These are phyloP conservation scores for Helobdella robusta DNA, from an alignment of 2,888 invertebrate species.

Conservation along the genomic window DNA sequence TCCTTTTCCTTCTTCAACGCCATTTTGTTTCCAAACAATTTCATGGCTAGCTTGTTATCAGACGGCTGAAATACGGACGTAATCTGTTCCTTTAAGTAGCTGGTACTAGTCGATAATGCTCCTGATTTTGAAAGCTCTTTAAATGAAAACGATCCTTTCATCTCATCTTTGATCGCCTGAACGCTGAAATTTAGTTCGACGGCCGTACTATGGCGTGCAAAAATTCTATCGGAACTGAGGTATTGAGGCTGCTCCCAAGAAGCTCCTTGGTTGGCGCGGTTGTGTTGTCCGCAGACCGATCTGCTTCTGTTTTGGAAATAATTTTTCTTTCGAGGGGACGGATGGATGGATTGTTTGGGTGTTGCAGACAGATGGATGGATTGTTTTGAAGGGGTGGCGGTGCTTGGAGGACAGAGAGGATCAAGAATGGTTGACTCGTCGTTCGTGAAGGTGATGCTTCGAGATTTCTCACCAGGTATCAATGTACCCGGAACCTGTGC, in stretches of 20 bases:
- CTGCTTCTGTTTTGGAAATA: constrained; percentile 10
- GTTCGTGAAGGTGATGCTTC: constrained; percentile 22
- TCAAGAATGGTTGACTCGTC: background rate
- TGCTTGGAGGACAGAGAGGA: background rate
- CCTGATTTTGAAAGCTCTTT: constrained; percentile 19
- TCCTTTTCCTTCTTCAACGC: constrained; percentile 96
- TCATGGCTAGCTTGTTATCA: constrained; percentile 98
- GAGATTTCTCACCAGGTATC: constrained; percentile 1
- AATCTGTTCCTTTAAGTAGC: constrained; percentile 50
- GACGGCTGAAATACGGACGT: constrained; percentile 80
- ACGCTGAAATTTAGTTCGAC: too few relatives aligned
- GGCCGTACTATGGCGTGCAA: too few relatives aligned
- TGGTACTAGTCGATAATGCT: constrained; percentile 19
- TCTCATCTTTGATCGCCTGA: background rate
- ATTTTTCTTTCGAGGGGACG: background rate
- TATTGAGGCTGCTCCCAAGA: constrained; percentile 1
- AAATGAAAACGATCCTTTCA: constrained; percentile 18
- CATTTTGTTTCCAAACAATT: constrained; percentile 94
- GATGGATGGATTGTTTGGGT: background rate
- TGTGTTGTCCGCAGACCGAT: constrained; percentile 11
- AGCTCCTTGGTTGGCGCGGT: background rate
- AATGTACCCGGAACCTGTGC: constrained; percentile 16
- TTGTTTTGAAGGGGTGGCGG: background rate
- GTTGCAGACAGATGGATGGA: background rate
- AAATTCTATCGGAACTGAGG: constrained; percentile 16